A percentile compares a stretch with the other conserved stretches of the same genome.
These are phyloP conservation scores for Corapipo altera DNA, from an alignment of 2,113 vertebrate species.

Conservation along the genomic window DNA sequence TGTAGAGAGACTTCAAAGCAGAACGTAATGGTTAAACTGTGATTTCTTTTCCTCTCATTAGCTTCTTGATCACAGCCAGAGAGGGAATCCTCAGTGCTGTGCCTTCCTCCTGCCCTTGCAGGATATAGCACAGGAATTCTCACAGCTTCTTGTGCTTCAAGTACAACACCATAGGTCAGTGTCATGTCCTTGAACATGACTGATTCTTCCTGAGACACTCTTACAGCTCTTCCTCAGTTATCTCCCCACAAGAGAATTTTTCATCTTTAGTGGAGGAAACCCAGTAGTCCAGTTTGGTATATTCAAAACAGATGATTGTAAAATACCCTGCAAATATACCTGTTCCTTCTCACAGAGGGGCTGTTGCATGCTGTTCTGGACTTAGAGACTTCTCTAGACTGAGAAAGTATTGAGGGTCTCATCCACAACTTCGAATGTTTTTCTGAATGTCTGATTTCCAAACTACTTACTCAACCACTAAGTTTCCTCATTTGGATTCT, in stretches of 20 bases:
- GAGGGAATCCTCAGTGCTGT: neutral
- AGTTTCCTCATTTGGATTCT: neutral
- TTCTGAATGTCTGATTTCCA: neutral
- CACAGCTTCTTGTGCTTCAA: neutral
- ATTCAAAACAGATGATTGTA: neutral
- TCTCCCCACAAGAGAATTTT: neutral
- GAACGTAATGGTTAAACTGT: neutral
- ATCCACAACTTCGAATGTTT: neutral
- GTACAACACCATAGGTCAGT: neutral
- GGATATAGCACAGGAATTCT: neutral
- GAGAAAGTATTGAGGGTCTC: neutral
- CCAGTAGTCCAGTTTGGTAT: neutral
- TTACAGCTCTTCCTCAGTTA: neutral
- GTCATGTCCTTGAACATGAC: neutral
- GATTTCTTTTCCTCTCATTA: neutral
- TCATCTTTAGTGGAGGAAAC: neutral
- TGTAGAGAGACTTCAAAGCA: neutral
- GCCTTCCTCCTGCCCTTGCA: neutral
- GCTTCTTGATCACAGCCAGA: neutral
- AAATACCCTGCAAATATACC: neutral
- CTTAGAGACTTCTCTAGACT: neutral
- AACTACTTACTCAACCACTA: neutral
- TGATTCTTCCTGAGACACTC: accelerated
- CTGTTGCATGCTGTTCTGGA: neutral
- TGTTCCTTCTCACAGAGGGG: neutral